These are phyloP conservation scores for Epsilonema sp. DNA, from an alignment of 2,888 invertebrate genomes.

Conservation along the genomic window DNA sequence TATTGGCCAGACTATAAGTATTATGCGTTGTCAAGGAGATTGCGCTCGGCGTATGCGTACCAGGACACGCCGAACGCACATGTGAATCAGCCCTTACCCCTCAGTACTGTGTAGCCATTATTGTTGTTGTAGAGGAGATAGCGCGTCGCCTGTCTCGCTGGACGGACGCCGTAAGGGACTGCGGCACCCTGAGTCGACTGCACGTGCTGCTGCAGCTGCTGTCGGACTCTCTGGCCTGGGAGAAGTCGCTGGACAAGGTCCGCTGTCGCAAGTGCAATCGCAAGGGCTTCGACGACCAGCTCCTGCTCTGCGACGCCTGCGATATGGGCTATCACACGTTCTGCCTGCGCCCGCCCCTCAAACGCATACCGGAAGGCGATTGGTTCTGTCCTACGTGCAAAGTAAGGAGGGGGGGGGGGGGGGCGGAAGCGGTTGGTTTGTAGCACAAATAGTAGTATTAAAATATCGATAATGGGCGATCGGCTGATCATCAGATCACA, in stretches of 20 bases:
- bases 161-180: constrained; percentile 65
- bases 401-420: constrained; percentile 1
- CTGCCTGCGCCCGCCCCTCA: constrained; percentile 88
- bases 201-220: constrained; percentile 69
- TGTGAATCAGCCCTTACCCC: too few species aligned
- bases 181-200: constrained; percentile 67
- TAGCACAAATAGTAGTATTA: too few species aligned
- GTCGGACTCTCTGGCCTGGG: constrained; percentile 80
- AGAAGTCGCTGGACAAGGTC: constrained; percentile 97
- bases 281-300: constrained; percentile 77
- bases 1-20: too few species aligned
- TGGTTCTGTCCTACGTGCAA: constrained; percentile 87
- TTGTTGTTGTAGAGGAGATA: too few species aligned
- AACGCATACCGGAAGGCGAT: constrained; percentile 85
- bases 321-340: constrained; percentile 96
- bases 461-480: too few species aligned
- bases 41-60: too few species aligned
- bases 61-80: too few species aligned
- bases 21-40: too few species aligned
- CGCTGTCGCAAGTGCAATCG: constrained; percentile 81
- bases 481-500: too few species aligned
- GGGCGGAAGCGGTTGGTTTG: too few species aligned
- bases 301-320: constrained; percentile 83
- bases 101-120: too few species aligned
- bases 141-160: too few species aligned